Percentiles rank a stretch among this genome's conserved stretches.
These are phyloP conservation scores for Pantherophis guttatus DNA, from an alignment of 2,113 vertebrate species.

Conservation along the genomic window DNA sequence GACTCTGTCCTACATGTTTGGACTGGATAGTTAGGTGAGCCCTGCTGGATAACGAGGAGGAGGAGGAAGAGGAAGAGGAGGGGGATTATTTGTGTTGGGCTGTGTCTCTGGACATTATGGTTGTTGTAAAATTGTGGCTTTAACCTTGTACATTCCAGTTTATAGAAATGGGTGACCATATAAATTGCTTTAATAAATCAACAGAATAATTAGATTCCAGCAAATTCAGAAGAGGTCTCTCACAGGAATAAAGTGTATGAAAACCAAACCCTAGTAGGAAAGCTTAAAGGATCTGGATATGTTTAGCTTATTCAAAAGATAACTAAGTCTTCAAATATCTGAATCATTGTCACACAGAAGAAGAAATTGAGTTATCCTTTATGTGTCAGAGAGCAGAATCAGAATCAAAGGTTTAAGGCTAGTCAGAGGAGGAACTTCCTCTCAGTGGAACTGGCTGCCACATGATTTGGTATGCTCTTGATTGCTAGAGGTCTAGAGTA, in stretches of 20 bases:
- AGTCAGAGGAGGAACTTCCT: not conserved
- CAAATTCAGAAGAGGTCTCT: not conserved
- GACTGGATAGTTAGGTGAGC: not conserved
- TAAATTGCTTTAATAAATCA: not conserved
- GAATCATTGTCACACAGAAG: not conserved
- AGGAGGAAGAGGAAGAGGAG: too few species aligned
- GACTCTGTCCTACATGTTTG: not conserved
- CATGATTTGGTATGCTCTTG: not conserved
- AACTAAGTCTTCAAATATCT: not conserved
- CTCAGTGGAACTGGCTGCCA: not conserved
- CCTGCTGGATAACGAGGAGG: too few species aligned
- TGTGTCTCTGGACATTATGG: not conserved
- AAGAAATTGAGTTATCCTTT: not conserved
- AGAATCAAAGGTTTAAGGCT: not conserved
- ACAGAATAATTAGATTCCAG: not conserved
- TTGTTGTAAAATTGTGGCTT: not conserved
- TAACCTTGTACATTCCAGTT: not conserved
- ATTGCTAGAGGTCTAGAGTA: not conserved
- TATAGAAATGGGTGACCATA: not conserved
- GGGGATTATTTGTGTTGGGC: not conserved
- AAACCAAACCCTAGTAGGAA: not conserved
- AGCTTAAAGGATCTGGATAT: not conserved
- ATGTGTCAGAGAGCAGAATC: not conserved
- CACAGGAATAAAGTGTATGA: not conserved
- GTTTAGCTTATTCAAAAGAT: not conserved